Conservation (phyloP, 2,888 invertebrate species). For the Tetheella fluctuosa region DNA sequence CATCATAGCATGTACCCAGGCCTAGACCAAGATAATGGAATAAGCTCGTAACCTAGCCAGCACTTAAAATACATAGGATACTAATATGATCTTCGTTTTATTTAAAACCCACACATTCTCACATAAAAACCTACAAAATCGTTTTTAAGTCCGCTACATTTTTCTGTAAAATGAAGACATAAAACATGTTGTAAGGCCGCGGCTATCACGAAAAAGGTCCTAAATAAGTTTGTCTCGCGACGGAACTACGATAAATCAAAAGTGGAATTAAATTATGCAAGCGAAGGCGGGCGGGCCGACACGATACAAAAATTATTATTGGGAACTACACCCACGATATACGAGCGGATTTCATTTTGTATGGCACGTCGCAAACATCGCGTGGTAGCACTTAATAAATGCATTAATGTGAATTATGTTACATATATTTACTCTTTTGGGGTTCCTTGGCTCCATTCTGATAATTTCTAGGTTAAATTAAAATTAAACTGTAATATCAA, state of each 20-base stretch:
- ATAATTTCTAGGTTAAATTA: neutral
- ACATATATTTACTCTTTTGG: constrained; percentile 49
- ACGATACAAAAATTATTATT: constrained; percentile 48
- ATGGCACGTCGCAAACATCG: constrained; percentile 30
- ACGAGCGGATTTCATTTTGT: constrained; percentile 8
- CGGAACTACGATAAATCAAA: constrained; percentile 53
- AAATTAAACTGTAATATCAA: too few species aligned
- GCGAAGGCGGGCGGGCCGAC: constrained; percentile 34
- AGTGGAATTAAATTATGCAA: constrained; percentile 59
- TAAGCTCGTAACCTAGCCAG: neutral
- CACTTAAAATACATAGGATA: too few species aligned
- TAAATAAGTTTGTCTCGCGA: constrained; percentile 9
- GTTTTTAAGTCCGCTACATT: constrained; percentile 3
- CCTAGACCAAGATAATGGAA: neutral
- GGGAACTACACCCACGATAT: constrained; percentile 27
- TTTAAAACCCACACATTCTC: neutral
- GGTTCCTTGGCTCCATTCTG: neutral
- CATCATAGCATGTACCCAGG: neutral
- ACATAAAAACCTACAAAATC: neutral
- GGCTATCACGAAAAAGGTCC: constrained; percentile 9
- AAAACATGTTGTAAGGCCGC: constrained; percentile 9
- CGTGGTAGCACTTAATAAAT: constrained; percentile 67
- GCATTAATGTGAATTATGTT: constrained; percentile 55
- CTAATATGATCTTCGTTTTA: neutral
- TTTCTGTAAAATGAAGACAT: constrained; percentile 7